phyloP scores from a whole-genome alignment of 2,113 vertebrate species.

The Chamaetylas fuelleborni region DNA sequence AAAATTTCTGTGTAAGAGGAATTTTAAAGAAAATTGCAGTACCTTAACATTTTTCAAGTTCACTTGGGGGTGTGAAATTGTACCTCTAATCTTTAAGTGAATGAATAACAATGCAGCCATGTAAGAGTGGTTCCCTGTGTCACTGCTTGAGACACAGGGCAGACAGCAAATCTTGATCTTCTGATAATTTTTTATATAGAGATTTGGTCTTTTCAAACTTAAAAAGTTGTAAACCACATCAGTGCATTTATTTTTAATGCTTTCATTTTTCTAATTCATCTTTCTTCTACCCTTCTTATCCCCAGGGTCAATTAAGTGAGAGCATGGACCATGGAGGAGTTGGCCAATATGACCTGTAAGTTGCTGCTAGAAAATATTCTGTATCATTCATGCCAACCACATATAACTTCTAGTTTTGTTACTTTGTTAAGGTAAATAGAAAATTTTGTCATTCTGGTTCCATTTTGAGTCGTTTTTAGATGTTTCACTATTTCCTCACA shows the following conservation, averaged over 20 bases:
- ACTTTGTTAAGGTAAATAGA: background rate
- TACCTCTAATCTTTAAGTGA: background rate
- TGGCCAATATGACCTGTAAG: constrained; percentile 93
- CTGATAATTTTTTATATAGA: background rate
- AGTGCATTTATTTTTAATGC: background rate
- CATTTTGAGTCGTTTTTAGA: background rate
- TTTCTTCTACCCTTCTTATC: constrained; percentile 55
- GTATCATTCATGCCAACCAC: background rate
- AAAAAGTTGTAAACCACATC: background rate
- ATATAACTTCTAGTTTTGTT: background rate
- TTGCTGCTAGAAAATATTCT: constrained; percentile 58
- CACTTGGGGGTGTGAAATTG: background rate
- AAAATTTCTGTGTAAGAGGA: background rate
- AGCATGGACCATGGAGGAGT: constrained; percentile 95
- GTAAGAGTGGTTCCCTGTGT: background rate
- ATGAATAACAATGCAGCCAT: background rate
- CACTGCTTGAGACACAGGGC: background rate
- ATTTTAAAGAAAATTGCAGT: background rate
- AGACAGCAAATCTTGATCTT: background rate
- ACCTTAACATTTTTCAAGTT: background rate
- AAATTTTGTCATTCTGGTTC: background rate
- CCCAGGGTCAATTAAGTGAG: constrained; percentile 88
- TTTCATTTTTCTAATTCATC: background rate
- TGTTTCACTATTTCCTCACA: background rate
- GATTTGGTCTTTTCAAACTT: background rate